Base-by-base conservation (phyloP, 2,797 vertebrate species). In the Pterois miles region DNA sequence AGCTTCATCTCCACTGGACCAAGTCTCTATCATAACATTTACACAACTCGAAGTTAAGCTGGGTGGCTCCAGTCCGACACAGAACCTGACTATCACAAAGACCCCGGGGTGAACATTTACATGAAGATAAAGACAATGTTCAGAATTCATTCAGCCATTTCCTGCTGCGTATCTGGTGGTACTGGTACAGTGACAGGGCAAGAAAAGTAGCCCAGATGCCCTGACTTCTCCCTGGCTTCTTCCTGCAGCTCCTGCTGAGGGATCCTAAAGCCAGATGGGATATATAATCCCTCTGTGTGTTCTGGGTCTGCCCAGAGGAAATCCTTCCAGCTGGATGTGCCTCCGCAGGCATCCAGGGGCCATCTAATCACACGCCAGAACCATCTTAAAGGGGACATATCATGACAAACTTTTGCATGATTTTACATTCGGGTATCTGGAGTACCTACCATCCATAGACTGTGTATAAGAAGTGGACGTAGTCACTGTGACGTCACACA, bases 251-350 rank as follows among this genome's bases (percentile, higher is more conserved):
- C 71, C 31, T 75, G 58, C 8, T 11, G 18, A 34, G 79, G 31
- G 74, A 64, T 46, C 50, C 33, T n/a, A 6, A 23, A 38, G 74
- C 77, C 57, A 79, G 64, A 77, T 87, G 85, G 78, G 73, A 67
- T 40, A 2, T 6, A 25, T 71, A 74, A 83, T 83, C 80, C 60
- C 72, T 64, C 65, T 31, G 60, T 71, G 54, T 60, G 73, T 23
- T 67, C 68, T 56, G 52, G 25, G 18, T 76, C 52, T 74, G 62
- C 70, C 59, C 20, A 2, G 4, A 64, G 76, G 64, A 71, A 77
- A 71, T 65, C 52, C 60, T 40, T 76, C 53, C 71, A 54, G 58
- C 65, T 71, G 40, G 59, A 69, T 52, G 48, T 71, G 69, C 57
- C 59, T 65, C 43, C 20, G 38, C 23, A 33, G 13, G 53, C 40